Percentiles rank a stretch among this genome's conserved stretches.
Conservation (phyloP, 1,140 invertebrate species). For the Drosophila rufa region DNA sequence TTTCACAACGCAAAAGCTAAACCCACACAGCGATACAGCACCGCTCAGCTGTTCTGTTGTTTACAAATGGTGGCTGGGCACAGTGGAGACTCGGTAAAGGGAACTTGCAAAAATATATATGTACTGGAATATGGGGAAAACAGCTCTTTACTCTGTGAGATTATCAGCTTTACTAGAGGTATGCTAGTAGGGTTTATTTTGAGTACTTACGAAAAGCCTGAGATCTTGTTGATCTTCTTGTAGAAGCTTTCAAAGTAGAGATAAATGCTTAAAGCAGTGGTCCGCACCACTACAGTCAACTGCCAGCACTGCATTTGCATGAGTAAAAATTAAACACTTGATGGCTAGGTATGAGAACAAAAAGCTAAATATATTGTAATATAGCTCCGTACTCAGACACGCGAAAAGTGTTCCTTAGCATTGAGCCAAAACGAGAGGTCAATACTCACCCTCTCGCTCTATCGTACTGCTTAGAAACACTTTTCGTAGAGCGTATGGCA, state of each 20-base stretch:
- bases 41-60: constrained; percentile 46
- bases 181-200: background rate
- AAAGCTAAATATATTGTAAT: no score
- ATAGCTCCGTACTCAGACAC: no score
- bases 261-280: background rate
- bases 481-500: no score
- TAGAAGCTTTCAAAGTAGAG: background rate
- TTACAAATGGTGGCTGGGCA: constrained; percentile 6
- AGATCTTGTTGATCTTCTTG: background rate
- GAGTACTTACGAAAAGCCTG: background rate
- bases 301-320: no score
- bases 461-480: no score
- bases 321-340: no score
- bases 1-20: constrained; percentile 30
- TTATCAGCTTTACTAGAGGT: background rate
- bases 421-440: no score
- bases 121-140: background rate
- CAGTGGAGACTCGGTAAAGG: background rate
- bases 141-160: no score
- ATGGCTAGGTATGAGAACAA: no score
- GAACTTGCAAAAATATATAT: background rate
- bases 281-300: no score
- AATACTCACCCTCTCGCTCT: no score
- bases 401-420: no score
- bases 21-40: constrained; percentile 11